Percentiles rank a stretch among this genome's conserved stretches.
Conservation (phyloP, 2,113 vertebrate genomes). For the Vombatus ursinus region DNA sequence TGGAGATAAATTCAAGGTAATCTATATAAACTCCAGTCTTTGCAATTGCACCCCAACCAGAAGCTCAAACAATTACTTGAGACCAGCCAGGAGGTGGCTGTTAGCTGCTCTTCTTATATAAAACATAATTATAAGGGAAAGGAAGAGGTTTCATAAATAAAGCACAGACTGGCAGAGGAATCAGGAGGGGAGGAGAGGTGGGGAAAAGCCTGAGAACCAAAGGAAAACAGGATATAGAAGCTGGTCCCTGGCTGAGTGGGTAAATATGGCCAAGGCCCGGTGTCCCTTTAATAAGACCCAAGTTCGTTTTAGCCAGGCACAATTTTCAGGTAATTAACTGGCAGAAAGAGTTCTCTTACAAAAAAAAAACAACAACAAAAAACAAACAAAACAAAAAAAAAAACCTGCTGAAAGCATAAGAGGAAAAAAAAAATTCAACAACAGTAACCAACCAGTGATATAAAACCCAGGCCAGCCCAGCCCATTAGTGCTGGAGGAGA, state of each 20-base stretch:
- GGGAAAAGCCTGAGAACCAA: neutral
- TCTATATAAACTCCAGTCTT: slow-evolving; percentile 72
- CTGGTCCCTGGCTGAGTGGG: neutral
- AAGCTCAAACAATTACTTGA: slow-evolving; percentile 75
- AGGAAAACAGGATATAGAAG: neutral
- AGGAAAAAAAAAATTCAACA: slow-evolving; percentile 41
- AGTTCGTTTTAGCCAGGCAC: slow-evolving; percentile 46
- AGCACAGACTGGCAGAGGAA: slow-evolving; percentile 52
- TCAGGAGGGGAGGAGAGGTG: neutral
- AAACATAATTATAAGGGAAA: slow-evolving; percentile 79
- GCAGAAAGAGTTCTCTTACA: slow-evolving; percentile 45
- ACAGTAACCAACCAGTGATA: slow-evolving; percentile 54
- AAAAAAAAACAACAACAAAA: slow-evolving; percentile 35
- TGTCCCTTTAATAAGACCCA: slow-evolving; percentile 28
- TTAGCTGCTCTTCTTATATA: slow-evolving; percentile 72
- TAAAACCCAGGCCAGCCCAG: slow-evolving; percentile 54
- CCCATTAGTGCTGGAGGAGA: slow-evolving; percentile 45
- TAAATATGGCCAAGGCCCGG: neutral
- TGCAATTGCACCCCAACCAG: slow-evolving; percentile 68
- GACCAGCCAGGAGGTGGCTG: slow-evolving; percentile 70
- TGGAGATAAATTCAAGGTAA: slow-evolving; percentile 52
- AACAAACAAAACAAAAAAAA: slow-evolving; percentile 36
- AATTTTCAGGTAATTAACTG: slow-evolving; percentile 66
- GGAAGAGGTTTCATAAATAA: slow-evolving; percentile 73
- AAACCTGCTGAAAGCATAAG: slow-evolving; percentile 42